Evolutionary conservation across 2,113 vertebrate genomes (phyloP).

Genomic region (Callipepla californica): DNA sequence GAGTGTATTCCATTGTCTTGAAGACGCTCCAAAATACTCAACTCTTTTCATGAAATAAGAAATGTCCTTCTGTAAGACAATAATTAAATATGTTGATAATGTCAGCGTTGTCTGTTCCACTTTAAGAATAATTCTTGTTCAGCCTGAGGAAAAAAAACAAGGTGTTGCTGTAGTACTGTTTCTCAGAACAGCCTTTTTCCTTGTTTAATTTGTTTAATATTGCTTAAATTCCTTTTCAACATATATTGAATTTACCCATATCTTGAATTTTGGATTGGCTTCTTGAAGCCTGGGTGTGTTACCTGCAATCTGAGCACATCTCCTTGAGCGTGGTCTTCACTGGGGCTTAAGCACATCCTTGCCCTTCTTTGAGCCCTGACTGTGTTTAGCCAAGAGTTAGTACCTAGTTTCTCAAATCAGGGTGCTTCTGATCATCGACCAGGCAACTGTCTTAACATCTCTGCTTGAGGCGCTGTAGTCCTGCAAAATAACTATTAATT

Average conservation of each 20-base stretch:
- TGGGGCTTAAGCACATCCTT: not conserved
- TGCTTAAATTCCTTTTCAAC: not conserved
- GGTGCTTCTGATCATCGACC: not conserved
- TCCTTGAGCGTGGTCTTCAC: not conserved
- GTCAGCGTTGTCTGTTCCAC: not conserved
- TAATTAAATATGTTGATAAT: not conserved
- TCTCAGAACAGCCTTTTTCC: not conserved
- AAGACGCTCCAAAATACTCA: not conserved
- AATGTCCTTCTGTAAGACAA: not conserved
- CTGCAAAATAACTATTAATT: not conserved
- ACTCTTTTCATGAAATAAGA: not conserved
- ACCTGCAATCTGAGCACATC: not conserved
- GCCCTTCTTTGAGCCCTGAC: not conserved
- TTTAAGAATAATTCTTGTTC: constrained; percentile 6
- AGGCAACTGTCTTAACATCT: not conserved
- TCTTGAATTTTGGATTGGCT: not conserved
- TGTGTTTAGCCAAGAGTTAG: not conserved
- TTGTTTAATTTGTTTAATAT: not conserved
- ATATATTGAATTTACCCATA: not conserved
- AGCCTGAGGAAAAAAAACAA: not conserved
- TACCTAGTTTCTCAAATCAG: not conserved
- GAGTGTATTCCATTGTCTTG: not conserved
- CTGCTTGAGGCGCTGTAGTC: fast-evolving
- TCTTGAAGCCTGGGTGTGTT: not conserved
- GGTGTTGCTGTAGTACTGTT: not conserved